Evolutionary conservation across 2,888 invertebrate species (phyloP).

Genomic region (Leptinotarsa juncta): DNA sequence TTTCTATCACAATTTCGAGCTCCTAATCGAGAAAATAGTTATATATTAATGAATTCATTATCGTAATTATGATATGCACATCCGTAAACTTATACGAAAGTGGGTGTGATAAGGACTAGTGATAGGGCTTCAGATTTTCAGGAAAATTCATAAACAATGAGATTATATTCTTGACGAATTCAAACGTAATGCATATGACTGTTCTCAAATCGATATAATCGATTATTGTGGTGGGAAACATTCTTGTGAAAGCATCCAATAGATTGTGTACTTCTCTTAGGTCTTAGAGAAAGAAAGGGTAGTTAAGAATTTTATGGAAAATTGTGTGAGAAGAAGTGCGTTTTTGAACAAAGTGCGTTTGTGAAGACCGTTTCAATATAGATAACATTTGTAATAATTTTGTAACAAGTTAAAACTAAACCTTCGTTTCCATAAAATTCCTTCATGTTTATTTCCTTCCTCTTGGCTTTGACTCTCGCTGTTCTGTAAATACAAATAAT

Average conservation of each 20-base stretch:
- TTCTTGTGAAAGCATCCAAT: neutral
- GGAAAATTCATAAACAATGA: constrained; percentile 19
- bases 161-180: neutral
- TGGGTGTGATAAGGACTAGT: constrained; percentile 43
- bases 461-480: no score
- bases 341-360: no score
- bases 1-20: constrained; percentile 30
- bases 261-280: no score
- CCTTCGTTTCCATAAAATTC: no score
- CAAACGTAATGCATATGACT: neutral
- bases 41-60: constrained; percentile 43
- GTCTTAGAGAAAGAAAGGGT: no score
- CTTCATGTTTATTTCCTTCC: no score
- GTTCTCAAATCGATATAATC: neutral
- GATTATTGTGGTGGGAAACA: neutral
- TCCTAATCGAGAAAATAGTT: constrained; percentile 37
- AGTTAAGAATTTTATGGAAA: no score
- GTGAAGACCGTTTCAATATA: no score
- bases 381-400: no score
- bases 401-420: no score
- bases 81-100: constrained; percentile 40
- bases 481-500: no score
- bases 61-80: constrained; percentile 46
- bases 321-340: no score
- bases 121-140: constrained; percentile 22